These are phyloP conservation scores for Apus apus DNA, from an alignment of 2,113 vertebrate species.

Conservation along the genomic window DNA sequence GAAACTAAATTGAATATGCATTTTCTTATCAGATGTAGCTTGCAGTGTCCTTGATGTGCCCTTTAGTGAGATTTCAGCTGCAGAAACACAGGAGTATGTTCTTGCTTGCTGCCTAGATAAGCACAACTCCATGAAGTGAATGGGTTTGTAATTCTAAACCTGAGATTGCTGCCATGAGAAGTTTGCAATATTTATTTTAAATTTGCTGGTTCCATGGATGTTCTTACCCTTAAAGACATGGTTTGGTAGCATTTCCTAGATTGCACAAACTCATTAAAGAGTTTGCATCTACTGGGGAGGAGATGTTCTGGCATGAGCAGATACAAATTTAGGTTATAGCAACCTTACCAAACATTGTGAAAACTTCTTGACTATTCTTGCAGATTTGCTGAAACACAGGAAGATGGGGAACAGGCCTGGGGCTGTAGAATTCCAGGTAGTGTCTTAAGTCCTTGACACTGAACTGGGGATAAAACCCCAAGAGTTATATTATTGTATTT, in stretches of 20 bases:
- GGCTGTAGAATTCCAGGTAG: not conserved
- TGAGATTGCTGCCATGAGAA: not conserved
- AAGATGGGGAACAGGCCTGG: not conserved
- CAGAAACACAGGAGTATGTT: not conserved
- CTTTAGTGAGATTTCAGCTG: not conserved
- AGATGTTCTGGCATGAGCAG: not conserved
- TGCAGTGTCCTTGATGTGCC: not conserved
- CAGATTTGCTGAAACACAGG: not conserved
- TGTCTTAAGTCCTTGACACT: not conserved
- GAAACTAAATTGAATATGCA: not conserved
- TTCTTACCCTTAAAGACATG: not conserved
- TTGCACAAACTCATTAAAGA: not conserved
- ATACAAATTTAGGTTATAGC: not conserved
- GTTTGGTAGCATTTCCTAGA: not conserved
- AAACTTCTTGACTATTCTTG: not conserved
- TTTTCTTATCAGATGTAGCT: not conserved
- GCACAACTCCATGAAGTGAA: not conserved
- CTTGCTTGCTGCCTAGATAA: not conserved
- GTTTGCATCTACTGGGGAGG: not conserved
- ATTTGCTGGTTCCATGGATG: not conserved
- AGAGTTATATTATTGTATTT: not conserved
- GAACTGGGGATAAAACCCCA: constrained; percentile 17
- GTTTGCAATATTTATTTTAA: not conserved
- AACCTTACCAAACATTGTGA: not conserved
- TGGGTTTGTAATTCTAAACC: not conserved